Percentiles rank a stretch among this genome's conserved stretches.
Conservation (phyloP, 2,888 invertebrate species). For the Achlya flavicornis region DNA sequence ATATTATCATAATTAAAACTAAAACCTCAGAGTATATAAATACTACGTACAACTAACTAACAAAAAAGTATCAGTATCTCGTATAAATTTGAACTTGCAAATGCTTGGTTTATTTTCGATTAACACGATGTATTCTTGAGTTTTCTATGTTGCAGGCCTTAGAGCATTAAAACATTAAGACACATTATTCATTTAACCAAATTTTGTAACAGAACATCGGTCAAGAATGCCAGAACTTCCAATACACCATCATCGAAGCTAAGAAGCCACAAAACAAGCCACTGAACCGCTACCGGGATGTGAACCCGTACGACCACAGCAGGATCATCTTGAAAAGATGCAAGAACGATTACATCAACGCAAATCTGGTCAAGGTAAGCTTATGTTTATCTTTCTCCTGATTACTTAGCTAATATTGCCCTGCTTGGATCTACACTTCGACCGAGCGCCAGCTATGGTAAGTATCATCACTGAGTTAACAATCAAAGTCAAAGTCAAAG, state of each 20-base stretch:
- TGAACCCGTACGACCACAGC: slow-evolving; percentile 97
- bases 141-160: no score
- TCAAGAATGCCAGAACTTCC: slow-evolving; percentile 86
- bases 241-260: slow-evolving; percentile 87
- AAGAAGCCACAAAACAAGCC: slow-evolving; percentile 90
- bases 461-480: neutral
- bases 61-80: no score
- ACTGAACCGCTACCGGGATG: slow-evolving; percentile 96
- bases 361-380: slow-evolving; percentile 92
- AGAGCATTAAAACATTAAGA: no score
- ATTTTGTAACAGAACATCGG: slow-evolving; percentile 86
- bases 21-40: no score
- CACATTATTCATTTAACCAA: no score
- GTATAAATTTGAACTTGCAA: no score
- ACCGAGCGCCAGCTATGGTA: neutral
- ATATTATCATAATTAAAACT: no score
- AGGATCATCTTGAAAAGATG: slow-evolving; percentile 90
- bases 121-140: no score
- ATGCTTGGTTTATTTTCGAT: no score
- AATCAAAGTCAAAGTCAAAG: no score
- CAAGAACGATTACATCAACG: slow-evolving; percentile 95
- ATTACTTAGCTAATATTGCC: neutral
- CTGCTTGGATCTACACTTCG: neutral
- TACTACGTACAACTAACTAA: no score
- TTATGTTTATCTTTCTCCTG: neutral